Conservation (phyloP, 2,888 invertebrate species). For the Caenorhabditis japonica region DNA sequence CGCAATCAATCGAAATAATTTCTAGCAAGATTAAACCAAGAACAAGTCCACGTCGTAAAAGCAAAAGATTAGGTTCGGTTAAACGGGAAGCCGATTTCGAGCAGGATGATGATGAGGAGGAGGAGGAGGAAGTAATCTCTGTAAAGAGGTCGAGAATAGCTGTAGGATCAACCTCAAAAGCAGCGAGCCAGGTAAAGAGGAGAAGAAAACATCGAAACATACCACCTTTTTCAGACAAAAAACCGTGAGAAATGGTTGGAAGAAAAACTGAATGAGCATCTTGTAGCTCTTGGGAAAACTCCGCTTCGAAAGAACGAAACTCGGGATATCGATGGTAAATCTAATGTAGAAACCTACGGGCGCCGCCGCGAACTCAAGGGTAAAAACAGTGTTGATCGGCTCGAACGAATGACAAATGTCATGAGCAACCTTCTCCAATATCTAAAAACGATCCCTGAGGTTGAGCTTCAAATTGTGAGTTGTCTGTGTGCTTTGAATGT, state of each 20-base stretch:
- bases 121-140: neutral
- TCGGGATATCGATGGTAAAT: neutral
- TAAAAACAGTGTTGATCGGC: too few species aligned
- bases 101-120: neutral
- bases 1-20: too few species aligned
- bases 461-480: too few species aligned
- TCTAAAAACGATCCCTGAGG: too few species aligned
- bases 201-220: neutral
- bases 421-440: too few species aligned
- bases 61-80: neutral
- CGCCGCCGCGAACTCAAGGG: too few species aligned
- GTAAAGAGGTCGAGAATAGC: neutral
- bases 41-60: too few species aligned
- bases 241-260: constrained; percentile 3
- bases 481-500: too few species aligned
- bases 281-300: neutral
- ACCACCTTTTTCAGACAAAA: neutral
- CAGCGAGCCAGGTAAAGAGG: neutral
- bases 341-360: too few species aligned
- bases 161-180: neutral
- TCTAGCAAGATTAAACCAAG: too few species aligned
- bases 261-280: neutral
- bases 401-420: too few species aligned
- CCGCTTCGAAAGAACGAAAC: neutral
- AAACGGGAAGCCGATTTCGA: neutral